phyloP scores from a whole-genome alignment of 2,113 vertebrate genomes.

The Rhinoptilus africanus region DNA sequence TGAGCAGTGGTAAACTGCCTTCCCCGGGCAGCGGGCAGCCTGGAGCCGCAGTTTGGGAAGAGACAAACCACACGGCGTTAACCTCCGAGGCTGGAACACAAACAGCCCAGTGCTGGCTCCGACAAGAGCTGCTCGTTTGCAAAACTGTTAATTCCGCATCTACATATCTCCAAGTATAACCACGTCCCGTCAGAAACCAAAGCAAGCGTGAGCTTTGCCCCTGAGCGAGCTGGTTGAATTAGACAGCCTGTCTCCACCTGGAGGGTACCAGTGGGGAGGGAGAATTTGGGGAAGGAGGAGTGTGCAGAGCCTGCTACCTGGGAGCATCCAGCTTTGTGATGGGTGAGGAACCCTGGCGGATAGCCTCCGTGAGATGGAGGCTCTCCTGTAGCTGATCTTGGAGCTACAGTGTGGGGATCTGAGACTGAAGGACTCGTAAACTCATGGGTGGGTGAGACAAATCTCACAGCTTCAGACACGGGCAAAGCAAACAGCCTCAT shows the following conservation, averaged over 20 bases:
- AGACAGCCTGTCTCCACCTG: background rate
- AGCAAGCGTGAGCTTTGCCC: background rate
- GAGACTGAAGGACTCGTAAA: background rate
- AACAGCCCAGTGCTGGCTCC: background rate
- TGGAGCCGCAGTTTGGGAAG: background rate
- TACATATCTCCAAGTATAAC: background rate
- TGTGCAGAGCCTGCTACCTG: background rate
- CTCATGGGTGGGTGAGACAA: background rate
- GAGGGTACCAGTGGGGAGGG: background rate
- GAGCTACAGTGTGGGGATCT: background rate
- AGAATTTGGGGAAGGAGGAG: background rate
- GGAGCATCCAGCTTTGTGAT: background rate
- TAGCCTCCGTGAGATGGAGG: background rate
- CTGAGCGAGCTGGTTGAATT: background rate
- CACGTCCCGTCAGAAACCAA: background rate
- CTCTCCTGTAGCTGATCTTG: background rate
- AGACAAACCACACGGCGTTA: background rate
- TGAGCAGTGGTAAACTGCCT: background rate
- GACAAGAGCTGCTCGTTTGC: background rate
- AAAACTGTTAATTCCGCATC: background rate
- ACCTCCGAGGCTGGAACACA: background rate
- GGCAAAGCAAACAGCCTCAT: background rate
- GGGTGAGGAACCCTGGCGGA: background rate
- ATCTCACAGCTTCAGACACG: background rate
- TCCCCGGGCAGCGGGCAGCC: background rate